Evolutionary conservation across 2,888 invertebrate species (phyloP), one percentile per base, ranked within the genome.

Genomic region (Pollenia angustigena): DNA sequence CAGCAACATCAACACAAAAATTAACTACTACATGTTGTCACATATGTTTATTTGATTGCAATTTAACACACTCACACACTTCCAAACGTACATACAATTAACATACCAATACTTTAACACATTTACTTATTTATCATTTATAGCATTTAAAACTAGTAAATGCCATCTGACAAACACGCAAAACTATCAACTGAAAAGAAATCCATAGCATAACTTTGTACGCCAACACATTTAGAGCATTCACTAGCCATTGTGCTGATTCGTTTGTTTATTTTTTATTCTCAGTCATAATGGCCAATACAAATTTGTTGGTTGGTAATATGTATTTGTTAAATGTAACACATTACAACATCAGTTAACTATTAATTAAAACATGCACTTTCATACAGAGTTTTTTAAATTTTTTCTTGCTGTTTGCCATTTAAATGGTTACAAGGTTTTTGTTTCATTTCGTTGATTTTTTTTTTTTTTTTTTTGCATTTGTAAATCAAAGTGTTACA

Each of bases 31-130:
- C 87, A 78, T 78, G 84, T 87, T 84, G 81, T 87, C 87, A 44
- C 84, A 84, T 78, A 78, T 84, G 84, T 84, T 86, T 76, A 86
- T 83, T 86, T 85, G 75, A 86, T 82, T 79, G 79, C 79, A 82
- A 56, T 86, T 82, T 74, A 79, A 86, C 74, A 64, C 69, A 78
- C 52, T 62, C 62, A 18, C 18, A 62, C 23, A 80, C 11, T 14
- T 11, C 0, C 16, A 32, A 44, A 74, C n/a, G 9, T 46, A 58
- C 18, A 71, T 11, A 14, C 46, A 54, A 18, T 50, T 18, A 75
- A 44, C 44, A 23, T 10, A 46, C 18, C 64, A 46, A 64, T 16
- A 48, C 54, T 72, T 81, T 64, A 50, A 18, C 12, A 52, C 48
- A 56, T 52, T 74, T 50, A 54, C 54, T 64, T 74, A 81, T 81